These are phyloP conservation scores for Cuniculus paca DNA, from an alignment of 2,797 vertebrate genomes.

Conservation along the genomic window DNA sequence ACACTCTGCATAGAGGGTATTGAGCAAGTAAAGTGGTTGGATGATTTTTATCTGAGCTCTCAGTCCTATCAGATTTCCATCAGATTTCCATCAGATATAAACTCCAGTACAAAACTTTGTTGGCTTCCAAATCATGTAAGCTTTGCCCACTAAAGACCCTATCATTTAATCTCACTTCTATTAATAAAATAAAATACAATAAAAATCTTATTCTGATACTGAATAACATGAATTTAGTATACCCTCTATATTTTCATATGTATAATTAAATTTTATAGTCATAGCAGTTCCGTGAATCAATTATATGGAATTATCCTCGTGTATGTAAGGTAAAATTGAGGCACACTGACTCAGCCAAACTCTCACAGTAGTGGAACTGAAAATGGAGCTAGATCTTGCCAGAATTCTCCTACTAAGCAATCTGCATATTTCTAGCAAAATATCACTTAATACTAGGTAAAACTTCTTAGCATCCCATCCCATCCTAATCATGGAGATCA, in stretches of 20 bases:
- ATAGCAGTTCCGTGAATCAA: neutral
- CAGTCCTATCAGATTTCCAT: neutral
- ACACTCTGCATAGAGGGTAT: neutral
- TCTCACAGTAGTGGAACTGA: neutral
- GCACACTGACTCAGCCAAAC: neutral
- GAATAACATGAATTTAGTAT: neutral
- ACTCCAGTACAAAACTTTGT: neutral
- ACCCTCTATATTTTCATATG: neutral
- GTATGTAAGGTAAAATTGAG: neutral
- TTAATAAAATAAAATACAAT: constrained; percentile 29
- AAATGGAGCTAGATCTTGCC: neutral
- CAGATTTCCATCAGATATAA: neutral
- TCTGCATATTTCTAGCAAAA: neutral
- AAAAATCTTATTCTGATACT: constrained; percentile 23
- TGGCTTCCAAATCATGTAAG: constrained; percentile 21
- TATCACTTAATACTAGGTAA: neutral
- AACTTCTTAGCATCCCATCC: neutral
- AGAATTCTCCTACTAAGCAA: neutral
- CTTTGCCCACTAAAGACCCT: constrained; percentile 54
- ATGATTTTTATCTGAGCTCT: neutral
- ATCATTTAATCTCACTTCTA: neutral
- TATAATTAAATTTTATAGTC: constrained; percentile 29
- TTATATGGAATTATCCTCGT: neutral
- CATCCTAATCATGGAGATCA: neutral
- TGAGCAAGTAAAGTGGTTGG: neutral